Percentiles rank a stretch among this genome's conserved stretches.
Evolutionary conservation across 2,113 vertebrate species (phyloP).

Genomic region (Amphiprion ocellaris): DNA sequence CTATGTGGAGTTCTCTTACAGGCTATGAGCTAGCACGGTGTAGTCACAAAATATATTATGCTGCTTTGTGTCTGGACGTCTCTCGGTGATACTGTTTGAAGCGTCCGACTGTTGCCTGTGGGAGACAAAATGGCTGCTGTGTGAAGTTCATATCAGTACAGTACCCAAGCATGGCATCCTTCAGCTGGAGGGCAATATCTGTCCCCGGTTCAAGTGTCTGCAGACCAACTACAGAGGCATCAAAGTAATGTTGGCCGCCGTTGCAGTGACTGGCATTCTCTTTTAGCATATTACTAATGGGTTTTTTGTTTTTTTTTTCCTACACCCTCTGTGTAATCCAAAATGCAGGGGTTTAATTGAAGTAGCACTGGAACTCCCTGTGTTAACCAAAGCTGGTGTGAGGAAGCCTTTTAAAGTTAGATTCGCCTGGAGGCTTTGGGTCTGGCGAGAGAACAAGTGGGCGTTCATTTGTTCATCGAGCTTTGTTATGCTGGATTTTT

Average conservation of each 20-base stretch:
- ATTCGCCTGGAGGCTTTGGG: constrained; percentile 63
- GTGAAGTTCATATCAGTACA: constrained; percentile 49
- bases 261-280: constrained; percentile 27
- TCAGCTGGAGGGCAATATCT: constrained; percentile 38
- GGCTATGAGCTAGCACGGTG: constrained; percentile 49
- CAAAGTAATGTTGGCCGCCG: constrained; percentile 52
- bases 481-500: constrained; percentile 59
- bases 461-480: constrained; percentile 74
- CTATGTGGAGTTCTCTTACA: constrained; percentile 53
- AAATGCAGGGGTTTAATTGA: constrained; percentile 71
- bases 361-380: constrained; percentile 56
- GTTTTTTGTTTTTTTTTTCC: constrained; percentile 29
- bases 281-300: constrained; percentile 47
- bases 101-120: constrained; percentile 46
- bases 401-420: constrained; percentile 71
- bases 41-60: constrained; percentile 42
- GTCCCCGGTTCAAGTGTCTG: constrained; percentile 55
- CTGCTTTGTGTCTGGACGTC: constrained; percentile 25
- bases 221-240: constrained; percentile 47
- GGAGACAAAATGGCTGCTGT: constrained; percentile 51
- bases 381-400: constrained; percentile 64
- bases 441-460: constrained; percentile 76
- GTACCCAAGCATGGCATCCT: constrained; percentile 28
- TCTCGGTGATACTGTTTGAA: constrained; percentile 58
- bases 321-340: constrained; percentile 57